These are phyloP conservation scores for Camptogramma bilineatum DNA, from an alignment of 2,888 invertebrate species.

Conservation along the genomic window DNA sequence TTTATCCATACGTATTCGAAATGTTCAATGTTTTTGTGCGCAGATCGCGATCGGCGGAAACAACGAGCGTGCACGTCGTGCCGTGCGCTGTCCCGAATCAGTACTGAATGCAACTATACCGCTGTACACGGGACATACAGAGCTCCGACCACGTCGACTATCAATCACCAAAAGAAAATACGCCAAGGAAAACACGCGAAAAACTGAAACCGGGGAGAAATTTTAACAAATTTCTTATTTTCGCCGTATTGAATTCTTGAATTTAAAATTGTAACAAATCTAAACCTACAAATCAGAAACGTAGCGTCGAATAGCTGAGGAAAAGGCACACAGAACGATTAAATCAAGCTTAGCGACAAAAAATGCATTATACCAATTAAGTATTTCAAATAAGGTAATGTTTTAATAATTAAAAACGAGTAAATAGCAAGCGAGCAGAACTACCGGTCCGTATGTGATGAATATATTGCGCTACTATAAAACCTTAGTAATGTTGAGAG, in stretches of 20 bases:
- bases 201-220: conserved; percentile 7
- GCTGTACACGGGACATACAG: too few relatives aligned
- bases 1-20: conserved; percentile 42
- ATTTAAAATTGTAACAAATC: background rate
- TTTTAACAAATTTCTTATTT: background rate
- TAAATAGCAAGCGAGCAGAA: background rate
- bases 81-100: conserved; percentile 62
- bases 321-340: too few relatives aligned
- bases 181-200: conserved; percentile 20
- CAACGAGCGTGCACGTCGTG: conserved; percentile 61
- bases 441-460: background rate
- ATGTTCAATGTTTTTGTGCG: conserved; percentile 48
- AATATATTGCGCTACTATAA: conserved; percentile 4
- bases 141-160: background rate
- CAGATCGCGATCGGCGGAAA: conserved; percentile 50
- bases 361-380: too few relatives aligned
- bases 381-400: too few relatives aligned
- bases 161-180: conserved; percentile 44
- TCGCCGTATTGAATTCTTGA: background rate
- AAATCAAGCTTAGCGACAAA: too few relatives aligned
- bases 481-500: conserved; percentile 16
- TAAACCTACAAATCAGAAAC: background rate
- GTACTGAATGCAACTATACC: conserved; percentile 54
- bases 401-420: too few relatives aligned
- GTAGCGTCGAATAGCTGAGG: background rate